Evolutionary conservation across 64 coral and sea anemone genomes (phyloP).

Genomic region (Acropora yongei): DNA sequence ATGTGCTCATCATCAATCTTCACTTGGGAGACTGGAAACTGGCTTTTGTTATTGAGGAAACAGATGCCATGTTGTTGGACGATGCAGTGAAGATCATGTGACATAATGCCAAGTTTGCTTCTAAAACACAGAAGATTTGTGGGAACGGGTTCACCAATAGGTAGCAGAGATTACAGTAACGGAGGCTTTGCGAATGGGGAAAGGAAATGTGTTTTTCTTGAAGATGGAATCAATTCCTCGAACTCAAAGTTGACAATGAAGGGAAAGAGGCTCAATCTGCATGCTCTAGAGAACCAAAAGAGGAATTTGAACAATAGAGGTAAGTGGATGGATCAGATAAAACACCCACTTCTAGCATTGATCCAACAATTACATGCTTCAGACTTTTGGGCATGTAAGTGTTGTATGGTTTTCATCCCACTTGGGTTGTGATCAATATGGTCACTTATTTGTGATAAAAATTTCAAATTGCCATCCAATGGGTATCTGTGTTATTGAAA

Average conservation of each 20-base stretch:
- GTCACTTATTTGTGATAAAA: background rate
- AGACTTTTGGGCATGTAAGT: conserved; percentile 57
- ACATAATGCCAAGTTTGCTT: too few species aligned
- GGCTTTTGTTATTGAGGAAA: too few species aligned
- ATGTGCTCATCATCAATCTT: too few species aligned
- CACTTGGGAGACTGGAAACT: too few species aligned
- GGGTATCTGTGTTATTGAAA: too few species aligned
- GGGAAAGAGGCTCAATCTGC: background rate
- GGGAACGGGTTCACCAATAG: conserved; percentile 18
- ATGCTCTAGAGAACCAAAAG: conserved; percentile 24
- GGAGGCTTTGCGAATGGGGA: conserved; percentile 9
- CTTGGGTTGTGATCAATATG: conserved; percentile 31
- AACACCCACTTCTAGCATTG: background rate
- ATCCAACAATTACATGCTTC: conserved; percentile 24
- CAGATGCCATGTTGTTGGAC: too few species aligned
- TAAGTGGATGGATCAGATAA: background rate
- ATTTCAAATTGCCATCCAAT: too few species aligned
- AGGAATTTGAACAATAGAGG: conserved; percentile 27
- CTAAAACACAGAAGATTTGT: background rate
- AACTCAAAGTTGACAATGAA: conserved; percentile 33
- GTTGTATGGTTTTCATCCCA: background rate
- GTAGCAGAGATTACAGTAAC: conserved; percentile 6
- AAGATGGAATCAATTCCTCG: conserved; percentile 22
- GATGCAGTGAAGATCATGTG: too few species aligned
- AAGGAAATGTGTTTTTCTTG: conserved; percentile 23